Base-by-base conservation (phyloP, 2,797 vertebrate genomes). In the Remorina albescens region DNA sequence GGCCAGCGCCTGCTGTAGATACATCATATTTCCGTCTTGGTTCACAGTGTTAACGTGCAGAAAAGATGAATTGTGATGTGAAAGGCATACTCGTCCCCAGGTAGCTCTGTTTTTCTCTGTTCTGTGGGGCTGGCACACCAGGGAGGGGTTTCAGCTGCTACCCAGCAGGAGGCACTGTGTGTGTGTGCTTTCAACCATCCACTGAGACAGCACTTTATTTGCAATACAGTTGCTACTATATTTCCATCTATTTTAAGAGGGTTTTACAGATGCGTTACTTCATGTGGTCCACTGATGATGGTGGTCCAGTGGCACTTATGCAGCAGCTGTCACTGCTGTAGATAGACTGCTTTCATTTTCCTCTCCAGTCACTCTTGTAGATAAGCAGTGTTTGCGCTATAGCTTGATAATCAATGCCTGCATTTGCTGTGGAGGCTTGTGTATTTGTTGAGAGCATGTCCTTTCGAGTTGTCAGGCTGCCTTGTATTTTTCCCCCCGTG, bases 151-250 rank as follows among this genome's bases (percentile, higher is more conserved):
- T 85, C 88, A 87, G 85, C 82, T 90, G 87, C 82, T 83, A 73
- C 89, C 89, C 92, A 92, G 90, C 86, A 93, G 92, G 91, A 89
- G 88, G 90, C 89, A 87, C 81, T 90, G 84, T 90, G 76, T 83
- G 81, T 89, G 81, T 86, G 80, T 67, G 74, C 81, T 84, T 84
- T 84, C 83, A 84, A 68, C 21, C 78, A 61, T 80, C 50, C 71
- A 58, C 71, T 63, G 80, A 81, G 79, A 84, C 81, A 79, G 61
- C 58, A 68, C 74, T 86, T 86, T 76, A 61, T 83, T 82, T 75
- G 61, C 72, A 77, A 28, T 72, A 80, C 71, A 70, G 46, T 61
- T 47, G 62, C 67, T 66, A 57, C 76, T 84, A 51, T 64, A 71
- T 44, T 76, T 80, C 76, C 74, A 82, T 87, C 72, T 84, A 76